Evolutionary conservation across 2,888 invertebrate species (phyloP), one percentile per base, ranked within the genome.

Genomic region (Doris montereyensis): DNA sequence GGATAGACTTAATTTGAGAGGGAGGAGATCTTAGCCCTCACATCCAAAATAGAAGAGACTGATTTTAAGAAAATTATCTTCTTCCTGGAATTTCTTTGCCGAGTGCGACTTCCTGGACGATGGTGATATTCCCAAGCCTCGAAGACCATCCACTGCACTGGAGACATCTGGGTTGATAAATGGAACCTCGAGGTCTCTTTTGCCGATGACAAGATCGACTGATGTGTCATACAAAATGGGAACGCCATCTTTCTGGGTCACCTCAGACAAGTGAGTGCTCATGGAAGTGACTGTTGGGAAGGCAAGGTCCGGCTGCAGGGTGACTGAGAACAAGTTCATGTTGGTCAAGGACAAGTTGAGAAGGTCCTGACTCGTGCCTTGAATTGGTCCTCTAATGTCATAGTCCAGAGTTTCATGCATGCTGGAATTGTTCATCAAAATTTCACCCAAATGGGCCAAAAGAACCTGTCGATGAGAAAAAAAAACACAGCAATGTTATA

Each of bases 401-500:
- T 41, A 28, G 8, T 74, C 62, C 30, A 79, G 70, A 5, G 5
- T 17, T 17, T 10, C 8, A n/a, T 68, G 77, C 72, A 70, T 76
- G n/a, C 82, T 79, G 13, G 80, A 81, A 77, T 90, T 90, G 60
- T 84, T 83, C 1, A 91, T 80, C 13, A 95, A 94, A 90, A 97
- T 97, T 90, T 96, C 95, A 58, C 98, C 98, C 83, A 98, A 93
- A 93, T 97, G 97, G 21, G 96, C 97, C 60, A 98, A 96, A 85
- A 97, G 93, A 76, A 97, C 97, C 82, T 82, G 79, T 21, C 67
- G 8, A 34, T 13, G n/a, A n/a, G 60, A 60, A 28, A 17, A 28
- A 41, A 73, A 8, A 0, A 10, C 58, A 1, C 41, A 60, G 5
- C 17, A 24, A 58, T 13, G 35, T n/a, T n/a, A n/a, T n/a, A n/a